Evolutionary conservation across 2,113 vertebrate species (phyloP).

Genomic region (Chunga burmeisteri): DNA sequence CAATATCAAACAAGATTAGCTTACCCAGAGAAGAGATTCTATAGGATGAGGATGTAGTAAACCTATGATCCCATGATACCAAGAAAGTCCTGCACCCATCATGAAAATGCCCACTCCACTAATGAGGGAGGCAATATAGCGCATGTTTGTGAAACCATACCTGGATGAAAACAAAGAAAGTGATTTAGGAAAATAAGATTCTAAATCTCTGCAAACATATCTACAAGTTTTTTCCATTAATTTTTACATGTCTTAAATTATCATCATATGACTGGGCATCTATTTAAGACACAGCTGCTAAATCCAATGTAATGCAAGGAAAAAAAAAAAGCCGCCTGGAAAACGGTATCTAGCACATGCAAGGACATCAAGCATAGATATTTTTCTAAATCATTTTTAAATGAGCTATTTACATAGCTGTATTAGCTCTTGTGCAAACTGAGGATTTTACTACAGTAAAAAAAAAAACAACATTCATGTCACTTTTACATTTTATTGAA

Average conservation of each 20-base stretch:
- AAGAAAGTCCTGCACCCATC: conserved; percentile 98
- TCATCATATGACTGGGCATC: neutral
- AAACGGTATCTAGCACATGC: neutral
- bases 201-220: neutral
- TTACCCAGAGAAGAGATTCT: conserved; percentile 95
- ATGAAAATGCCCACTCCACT: conserved; percentile 99
- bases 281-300: neutral
- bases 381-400: conserved; percentile 29
- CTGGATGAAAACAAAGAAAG: conserved; percentile 66
- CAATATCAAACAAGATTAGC: neutral
- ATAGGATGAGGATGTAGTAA: conserved; percentile 92
- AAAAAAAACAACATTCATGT: neutral
- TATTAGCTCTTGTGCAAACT: neutral
- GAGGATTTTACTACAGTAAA: conserved; percentile 12
- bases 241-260: neutral
- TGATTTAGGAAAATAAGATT: neutral
- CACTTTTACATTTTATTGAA: conserved; percentile 16
- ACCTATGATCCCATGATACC: conserved; percentile 97
- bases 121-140: conserved; percentile 96
- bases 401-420: conserved; percentile 29
- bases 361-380: neutral
- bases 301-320: neutral
- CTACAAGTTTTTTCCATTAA: neutral
- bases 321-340: neutral
- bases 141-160: conserved; percentile 99